A percentile compares a stretch with the other conserved stretches of the same genome.
phyloP scores from a whole-genome alignment of 2,888 invertebrate genomes.

The Stramonita haemastoma region DNA sequence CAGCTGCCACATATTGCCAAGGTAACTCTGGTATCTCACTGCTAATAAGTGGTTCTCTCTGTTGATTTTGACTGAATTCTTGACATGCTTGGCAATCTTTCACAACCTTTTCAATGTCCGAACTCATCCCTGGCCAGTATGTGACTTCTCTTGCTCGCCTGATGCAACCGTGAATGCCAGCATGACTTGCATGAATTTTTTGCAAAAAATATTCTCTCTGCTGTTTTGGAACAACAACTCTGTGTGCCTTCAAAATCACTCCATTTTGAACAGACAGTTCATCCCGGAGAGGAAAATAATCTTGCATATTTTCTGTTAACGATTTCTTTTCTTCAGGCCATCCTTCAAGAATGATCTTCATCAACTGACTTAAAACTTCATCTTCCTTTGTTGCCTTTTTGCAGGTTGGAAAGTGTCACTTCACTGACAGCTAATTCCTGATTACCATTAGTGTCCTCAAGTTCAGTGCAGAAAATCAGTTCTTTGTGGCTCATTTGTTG shows the following conservation, averaged over 20 bases:
- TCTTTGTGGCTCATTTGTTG: no score
- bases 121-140: not conserved
- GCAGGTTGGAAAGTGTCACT: no score
- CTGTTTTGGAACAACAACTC: not conserved
- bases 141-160: not conserved
- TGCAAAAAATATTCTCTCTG: not conserved
- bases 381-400: no score
- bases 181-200: slow-evolving; percentile 1
- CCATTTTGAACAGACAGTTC: not conserved
- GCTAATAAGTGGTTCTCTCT: not conserved
- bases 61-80: not conserved
- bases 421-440: no score
- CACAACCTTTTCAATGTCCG: not conserved
- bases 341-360: no score
- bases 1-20: not conserved
- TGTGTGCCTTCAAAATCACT: not conserved
- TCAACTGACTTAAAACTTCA: no score
- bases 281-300: not conserved
- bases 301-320: not conserved
- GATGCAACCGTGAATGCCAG: not conserved
- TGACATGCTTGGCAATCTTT: slow-evolving; percentile 12
- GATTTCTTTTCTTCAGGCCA: no score
- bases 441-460: no score
- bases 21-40: slow-evolving; percentile 17
- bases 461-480: no score